A percentile compares a stretch with the other conserved stretches of the same genome.
Conservation (phyloP, 2,797 vertebrate species). For the Taeniopygia guttata region DNA sequence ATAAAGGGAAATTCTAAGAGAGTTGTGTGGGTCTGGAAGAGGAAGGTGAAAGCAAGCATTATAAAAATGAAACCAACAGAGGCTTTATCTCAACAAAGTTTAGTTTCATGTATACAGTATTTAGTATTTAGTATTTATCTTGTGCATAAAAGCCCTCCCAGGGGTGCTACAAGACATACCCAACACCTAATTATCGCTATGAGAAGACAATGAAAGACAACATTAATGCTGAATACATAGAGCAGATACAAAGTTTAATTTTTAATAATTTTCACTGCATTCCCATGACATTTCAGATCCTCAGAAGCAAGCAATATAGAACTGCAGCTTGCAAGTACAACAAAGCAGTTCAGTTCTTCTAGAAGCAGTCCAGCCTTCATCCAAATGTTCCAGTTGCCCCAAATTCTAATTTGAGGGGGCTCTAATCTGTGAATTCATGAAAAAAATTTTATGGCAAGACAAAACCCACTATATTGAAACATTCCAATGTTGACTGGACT, state of each 20-base stretch:
- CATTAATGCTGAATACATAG: neutral
- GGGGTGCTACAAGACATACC: neutral
- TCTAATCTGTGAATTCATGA: accelerated
- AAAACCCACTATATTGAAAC: neutral
- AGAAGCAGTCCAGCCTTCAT: neutral
- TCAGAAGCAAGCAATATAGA: neutral
- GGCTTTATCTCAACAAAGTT: constrained; percentile 16
- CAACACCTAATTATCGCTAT: constrained; percentile 8
- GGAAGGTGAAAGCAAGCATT: neutral
- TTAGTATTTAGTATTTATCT: constrained; percentile 12
- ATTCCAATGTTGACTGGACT: neutral
- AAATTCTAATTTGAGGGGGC: neutral
- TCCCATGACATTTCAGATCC: constrained; percentile 22
- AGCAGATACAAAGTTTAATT: constrained; percentile 19
- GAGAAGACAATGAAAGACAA: constrained; percentile 33
- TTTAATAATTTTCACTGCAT: constrained; percentile 21
- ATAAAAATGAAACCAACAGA: neutral
- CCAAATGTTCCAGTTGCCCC: neutral
- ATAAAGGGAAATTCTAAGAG: neutral
- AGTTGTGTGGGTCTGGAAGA: neutral
- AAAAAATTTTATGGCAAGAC: neutral
- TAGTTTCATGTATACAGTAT: neutral
- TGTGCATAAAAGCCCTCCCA: constrained; percentile 14
- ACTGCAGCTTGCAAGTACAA: neutral
- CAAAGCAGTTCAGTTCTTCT: neutral